Conservation (phyloP, 2,888 invertebrate genomes). For the Platerodrilus igneus region DNA sequence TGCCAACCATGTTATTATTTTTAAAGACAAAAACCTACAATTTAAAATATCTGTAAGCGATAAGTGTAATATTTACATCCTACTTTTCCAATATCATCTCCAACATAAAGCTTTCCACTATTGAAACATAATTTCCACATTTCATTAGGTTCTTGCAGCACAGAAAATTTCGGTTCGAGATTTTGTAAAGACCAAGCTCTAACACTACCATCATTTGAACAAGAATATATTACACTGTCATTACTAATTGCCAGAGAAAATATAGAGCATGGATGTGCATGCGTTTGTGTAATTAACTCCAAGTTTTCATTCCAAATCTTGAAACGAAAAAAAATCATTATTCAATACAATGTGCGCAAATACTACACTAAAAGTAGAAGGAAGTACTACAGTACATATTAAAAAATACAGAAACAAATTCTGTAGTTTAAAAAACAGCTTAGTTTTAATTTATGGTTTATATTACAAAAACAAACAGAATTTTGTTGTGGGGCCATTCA, state of each 20-base stretch:
- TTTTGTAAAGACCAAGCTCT: conserved; percentile 55
- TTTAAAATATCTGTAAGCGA: conserved; percentile 8
- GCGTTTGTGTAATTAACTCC: conserved; percentile 44
- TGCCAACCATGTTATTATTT: conserved; percentile 51
- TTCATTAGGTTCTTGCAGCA: conserved; percentile 46
- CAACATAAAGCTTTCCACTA: conserved; percentile 51
- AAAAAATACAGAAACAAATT: too few species aligned
- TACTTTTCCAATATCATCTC: conserved; percentile 61
- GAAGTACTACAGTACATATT: too few species aligned
- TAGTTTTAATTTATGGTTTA: too few species aligned
- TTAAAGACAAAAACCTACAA: conserved; percentile 55
- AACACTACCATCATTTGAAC: conserved; percentile 61
- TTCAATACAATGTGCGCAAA: not conserved
- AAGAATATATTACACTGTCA: conserved; percentile 55
- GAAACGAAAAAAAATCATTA: too few species aligned
- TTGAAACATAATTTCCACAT: conserved; percentile 45
- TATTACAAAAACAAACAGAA: too few species aligned
- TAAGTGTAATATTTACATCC: conserved; percentile 34
- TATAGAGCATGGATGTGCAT: conserved; percentile 59
- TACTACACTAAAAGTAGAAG: too few species aligned
- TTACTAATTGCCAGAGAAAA: conserved; percentile 57
- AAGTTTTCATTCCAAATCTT: conserved; percentile 51
- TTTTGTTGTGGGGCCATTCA: too few species aligned
- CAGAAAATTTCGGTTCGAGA: conserved; percentile 39
- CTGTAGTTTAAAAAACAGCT: too few species aligned